Evolutionary conservation across 1,140 invertebrate genomes (phyloP).

Genomic region (Microplitis mediator): DNA sequence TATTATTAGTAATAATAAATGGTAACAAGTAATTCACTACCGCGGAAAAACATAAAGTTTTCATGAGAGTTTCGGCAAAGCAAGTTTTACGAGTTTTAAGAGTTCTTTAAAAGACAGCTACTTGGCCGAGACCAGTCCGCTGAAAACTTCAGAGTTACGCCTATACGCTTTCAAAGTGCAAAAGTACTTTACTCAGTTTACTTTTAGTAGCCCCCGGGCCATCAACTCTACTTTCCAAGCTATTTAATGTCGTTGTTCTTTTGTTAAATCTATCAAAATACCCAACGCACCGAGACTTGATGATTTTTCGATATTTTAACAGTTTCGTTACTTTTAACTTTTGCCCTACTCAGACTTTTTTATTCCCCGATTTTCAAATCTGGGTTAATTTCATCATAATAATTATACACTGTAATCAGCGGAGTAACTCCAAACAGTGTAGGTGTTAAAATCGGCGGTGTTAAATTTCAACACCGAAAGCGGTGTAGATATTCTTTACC

Average conservation of each 20-base stretch:
- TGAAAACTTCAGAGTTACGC: slow-evolving; percentile 24
- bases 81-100: slow-evolving; percentile 7
- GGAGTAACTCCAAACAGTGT: too few relatives aligned
- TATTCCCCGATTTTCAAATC: too few relatives aligned
- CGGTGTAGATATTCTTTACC: too few relatives aligned
- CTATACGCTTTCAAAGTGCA: slow-evolving; percentile 25
- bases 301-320: not conserved
- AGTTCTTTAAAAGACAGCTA: slow-evolving; percentile 18
- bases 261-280: not conserved
- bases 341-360: too few relatives aligned
- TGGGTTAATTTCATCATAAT: too few relatives aligned
- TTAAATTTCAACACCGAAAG: too few relatives aligned
- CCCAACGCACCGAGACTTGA: not conserved
- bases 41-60: not conserved
- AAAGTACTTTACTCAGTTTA: slow-evolving; percentile 23
- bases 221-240: not conserved
- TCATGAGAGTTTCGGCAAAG: not conserved
- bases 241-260: not conserved
- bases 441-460: too few relatives aligned
- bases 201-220: not conserved
- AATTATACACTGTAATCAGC: too few relatives aligned
- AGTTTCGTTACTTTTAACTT: not conserved
- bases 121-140: slow-evolving; percentile 1
- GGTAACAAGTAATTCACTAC: not conserved
- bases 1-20: not conserved